Base-by-base conservation (phyloP, 1,140 invertebrate genomes). In the Nasonia giraulti region DNA sequence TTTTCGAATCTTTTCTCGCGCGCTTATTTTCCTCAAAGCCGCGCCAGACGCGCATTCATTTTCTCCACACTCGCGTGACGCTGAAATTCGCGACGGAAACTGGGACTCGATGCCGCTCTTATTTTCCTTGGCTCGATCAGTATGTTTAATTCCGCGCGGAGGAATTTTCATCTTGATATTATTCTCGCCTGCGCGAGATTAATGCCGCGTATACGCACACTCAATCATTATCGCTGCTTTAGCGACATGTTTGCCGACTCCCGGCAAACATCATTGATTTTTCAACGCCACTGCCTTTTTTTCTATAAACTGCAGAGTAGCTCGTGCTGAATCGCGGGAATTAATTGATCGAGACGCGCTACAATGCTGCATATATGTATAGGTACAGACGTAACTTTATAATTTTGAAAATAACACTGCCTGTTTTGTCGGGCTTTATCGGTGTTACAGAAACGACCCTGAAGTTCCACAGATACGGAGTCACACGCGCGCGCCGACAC, bases 401-500 rank as follows among this genome's bases (percentile, higher is more conserved):
- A 55, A 55, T 62, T 20, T 62, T 62, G 17, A 62, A 62, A 62
- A 62, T 62, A 62, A n/a, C 7, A 12, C 47, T n/a, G 17, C 6
- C 20, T 75, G 80, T 40, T 75, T 76, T 47, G 74, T 44, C 74
- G 75, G 27, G 31, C 76, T 76, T 82, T 66, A 68, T 68, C 73
- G 37, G 12, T 66, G 6, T 37, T 62, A 17, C 11, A 55, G 10
- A 62, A 66, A n/a, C 23, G 81, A 44, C 55, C 74, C 50, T 77
- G 81, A 77, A 83, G 81, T 68, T 62, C 37, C 74, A 11, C 17
- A 77, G 73, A 83, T 83, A 76, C 23, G 11, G 66, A 76, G 20
- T 77, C 6, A 75, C 55, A 62, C 7, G 1, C 17, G 14, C 7
- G 1, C 17, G 50, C 55, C 44, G 17, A 73, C 75, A 55, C 80